A percentile compares a stretch with the other conserved stretches of the same genome.
Conservation (phyloP, 2,797 vertebrate species). For the Leucoraja ocellata region DNA sequence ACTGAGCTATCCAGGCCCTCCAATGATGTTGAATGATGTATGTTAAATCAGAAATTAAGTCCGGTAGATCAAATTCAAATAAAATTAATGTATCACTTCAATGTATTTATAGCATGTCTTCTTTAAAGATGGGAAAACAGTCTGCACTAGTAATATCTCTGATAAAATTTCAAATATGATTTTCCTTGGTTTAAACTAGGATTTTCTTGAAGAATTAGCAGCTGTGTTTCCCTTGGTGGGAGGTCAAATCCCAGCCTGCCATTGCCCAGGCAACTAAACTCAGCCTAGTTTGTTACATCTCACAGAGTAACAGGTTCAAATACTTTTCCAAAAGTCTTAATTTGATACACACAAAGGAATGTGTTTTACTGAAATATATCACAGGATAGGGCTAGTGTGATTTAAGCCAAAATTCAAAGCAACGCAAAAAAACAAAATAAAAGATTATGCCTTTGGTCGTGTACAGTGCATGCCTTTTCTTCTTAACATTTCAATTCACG, state of each 20-base stretch:
- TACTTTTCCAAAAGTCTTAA: neutral
- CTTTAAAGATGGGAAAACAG: constrained; percentile 2
- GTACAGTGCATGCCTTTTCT: neutral
- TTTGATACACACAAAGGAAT: neutral
- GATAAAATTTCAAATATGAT: neutral
- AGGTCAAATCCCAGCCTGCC: neutral
- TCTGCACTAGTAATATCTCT: neutral
- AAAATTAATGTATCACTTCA: neutral
- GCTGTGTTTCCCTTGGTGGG: neutral
- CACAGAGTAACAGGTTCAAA: neutral
- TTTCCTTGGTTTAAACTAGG: neutral
- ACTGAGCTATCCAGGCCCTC: neutral
- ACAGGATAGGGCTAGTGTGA: neutral
- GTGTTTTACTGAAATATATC: neutral
- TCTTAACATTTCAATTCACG: neutral
- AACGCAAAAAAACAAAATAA: neutral
- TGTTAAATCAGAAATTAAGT: neutral
- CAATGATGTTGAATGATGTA: neutral
- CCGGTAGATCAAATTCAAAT: no score
- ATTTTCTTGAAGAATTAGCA: neutral
- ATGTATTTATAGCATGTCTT: neutral
- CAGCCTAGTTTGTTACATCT: neutral
- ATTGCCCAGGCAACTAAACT: neutral
- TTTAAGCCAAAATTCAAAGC: neutral
- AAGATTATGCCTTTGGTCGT: neutral